Evolutionary conservation across 2,797 vertebrate species (phyloP).

Genomic region (Botia kubotai): DNA sequence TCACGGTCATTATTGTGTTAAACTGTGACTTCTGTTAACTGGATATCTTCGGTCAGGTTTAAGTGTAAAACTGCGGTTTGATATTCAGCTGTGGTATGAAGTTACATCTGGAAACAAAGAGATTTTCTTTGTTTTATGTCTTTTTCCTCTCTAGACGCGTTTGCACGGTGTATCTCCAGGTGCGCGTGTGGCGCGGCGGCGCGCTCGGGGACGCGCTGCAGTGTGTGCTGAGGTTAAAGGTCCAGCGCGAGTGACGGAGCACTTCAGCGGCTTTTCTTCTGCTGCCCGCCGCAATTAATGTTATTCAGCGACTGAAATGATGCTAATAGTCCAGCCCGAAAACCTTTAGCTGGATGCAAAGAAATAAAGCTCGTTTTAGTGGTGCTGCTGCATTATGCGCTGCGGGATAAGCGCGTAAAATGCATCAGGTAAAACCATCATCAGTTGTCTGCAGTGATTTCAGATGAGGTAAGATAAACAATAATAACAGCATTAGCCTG

Average conservation of each 20-base stretch:
- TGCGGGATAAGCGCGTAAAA: background rate
- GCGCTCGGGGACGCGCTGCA: constrained; percentile 55
- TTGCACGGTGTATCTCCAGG: constrained; percentile 45
- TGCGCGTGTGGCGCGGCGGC: constrained; percentile 47
- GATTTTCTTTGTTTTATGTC: background rate
- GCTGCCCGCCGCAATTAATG: constrained; percentile 62
- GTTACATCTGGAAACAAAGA: background rate
- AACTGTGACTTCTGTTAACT: background rate
- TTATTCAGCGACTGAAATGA: constrained; percentile 63
- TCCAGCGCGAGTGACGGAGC: constrained; percentile 58
- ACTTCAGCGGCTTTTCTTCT: constrained; percentile 61
- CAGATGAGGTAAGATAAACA: background rate
- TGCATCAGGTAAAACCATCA: background rate
- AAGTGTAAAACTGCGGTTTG: background rate
- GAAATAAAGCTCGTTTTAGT: constrained; percentile 6
- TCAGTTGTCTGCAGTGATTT: constrained; percentile 6
- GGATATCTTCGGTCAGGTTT: background rate
- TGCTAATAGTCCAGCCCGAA: constrained; percentile 60
- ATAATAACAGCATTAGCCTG: constrained; percentile 1
- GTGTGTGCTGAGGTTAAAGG: constrained; percentile 63
- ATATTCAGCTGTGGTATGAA: background rate
- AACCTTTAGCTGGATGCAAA: constrained; percentile 27
- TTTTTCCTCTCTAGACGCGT: constrained; percentile 7
- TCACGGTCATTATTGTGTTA: background rate
- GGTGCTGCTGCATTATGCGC: background rate